Base-by-base conservation (phyloP, 2,797 vertebrate species). In the Scolopax rusticola region DNA sequence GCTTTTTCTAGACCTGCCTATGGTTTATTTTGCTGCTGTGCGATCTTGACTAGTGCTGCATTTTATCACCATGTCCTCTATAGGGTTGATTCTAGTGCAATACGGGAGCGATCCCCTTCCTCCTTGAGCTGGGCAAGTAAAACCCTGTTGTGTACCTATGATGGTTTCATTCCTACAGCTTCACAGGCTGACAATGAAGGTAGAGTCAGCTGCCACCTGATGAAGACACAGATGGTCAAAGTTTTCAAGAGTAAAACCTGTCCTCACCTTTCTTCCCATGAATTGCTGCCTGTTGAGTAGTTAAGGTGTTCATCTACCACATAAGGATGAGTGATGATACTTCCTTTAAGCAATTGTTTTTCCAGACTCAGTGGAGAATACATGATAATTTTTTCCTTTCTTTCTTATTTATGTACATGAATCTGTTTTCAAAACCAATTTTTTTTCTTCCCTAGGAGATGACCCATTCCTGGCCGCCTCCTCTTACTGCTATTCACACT, bases 391-490 rank as follows among this genome's bases (percentile, higher is more conserved):
- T 89, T 89, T 84, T 67, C 19, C 54, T 90, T 60, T 86, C n/a
- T 84, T 65, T 79, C 21, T 70, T 86, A 56, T 84, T 71, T 48
- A n/a, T 20, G 36, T 79, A n/a, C 38, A 5, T 73, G n/a, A 92
- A 88, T 92, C 71, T 93, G 41, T 87, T 90, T 77, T 87, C 89
- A 92, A 87, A 95, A 86, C 15, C 32, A 11, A 59, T 48, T 77
- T 89, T 91, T 79, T 96, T 94, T 86, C 79, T 76, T 94, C 47
- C 84, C 71, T 98, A 96, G 99, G 99, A 99, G 98, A 99, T 99
- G 99, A 99, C 99, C 93, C 99, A 99, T 97, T 99, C 99, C 87
- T 99, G 99, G 99, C 99, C 99, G 90, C 98, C 99, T 95, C 99
- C 99, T 83, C 98, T 99, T 87, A 99, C 99, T 90, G 99, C 98